Percentiles rank a stretch among this genome's conserved stretches.
Evolutionary conservation across 2,888 invertebrate species (phyloP).

Genomic region (Pardosa pseudoannulata): DNA sequence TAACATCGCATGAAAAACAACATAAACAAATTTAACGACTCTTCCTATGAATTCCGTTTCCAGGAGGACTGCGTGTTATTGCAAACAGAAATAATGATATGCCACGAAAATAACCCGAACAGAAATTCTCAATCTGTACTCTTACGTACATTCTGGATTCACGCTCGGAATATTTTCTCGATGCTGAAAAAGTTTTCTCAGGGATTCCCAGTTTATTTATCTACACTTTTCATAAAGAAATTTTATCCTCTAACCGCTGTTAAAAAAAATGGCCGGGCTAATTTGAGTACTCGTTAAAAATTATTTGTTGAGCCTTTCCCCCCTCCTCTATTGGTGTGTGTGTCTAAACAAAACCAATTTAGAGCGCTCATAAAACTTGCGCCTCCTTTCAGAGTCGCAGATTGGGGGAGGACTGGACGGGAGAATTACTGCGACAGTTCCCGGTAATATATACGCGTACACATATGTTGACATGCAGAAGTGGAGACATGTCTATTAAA

Average conservation of each 20-base stretch:
- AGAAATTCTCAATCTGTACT: background rate
- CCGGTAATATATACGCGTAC: background rate
- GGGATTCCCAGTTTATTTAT: background rate
- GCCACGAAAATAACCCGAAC: background rate
- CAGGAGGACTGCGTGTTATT: no score
- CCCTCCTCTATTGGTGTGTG: slow-evolving; percentile 33
- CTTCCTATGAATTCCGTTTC: no score
- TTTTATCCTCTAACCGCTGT: background rate
- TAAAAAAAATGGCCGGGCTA: slow-evolving; percentile 4
- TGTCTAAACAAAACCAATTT: slow-evolving; percentile 67
- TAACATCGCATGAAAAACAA: no score
- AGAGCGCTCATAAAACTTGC: slow-evolving; percentile 47
- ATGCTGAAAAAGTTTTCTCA: background rate
- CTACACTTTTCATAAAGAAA: background rate
- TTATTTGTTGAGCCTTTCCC: slow-evolving; percentile 42
- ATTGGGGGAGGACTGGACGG: background rate
- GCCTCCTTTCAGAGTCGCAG: background rate
- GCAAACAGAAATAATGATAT: background rate
- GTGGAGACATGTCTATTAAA: slow-evolving; percentile 8
- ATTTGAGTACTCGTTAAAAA: slow-evolving; percentile 67
- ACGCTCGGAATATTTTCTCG: background rate
- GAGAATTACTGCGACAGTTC: slow-evolving; percentile 8
- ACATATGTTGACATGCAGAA: slow-evolving; percentile 4
- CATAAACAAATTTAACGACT: no score
- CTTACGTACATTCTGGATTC: background rate